Evolutionary conservation across 2,113 vertebrate genomes (phyloP).

Genomic region (Cephalopterus ornatus): DNA sequence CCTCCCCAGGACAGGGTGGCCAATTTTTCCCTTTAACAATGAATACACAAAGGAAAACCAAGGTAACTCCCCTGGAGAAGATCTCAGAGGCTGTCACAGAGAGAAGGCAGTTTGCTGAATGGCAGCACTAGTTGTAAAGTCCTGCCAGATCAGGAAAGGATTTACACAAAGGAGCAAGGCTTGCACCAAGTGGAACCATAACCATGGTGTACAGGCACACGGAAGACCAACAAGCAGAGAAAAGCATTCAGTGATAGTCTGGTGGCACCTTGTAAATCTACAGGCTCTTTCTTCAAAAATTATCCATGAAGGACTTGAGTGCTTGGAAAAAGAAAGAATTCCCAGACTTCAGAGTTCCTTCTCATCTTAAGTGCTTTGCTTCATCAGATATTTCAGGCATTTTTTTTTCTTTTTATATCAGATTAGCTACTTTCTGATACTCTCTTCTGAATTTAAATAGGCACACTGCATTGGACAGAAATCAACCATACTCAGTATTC

Average conservation of each 20-base stretch:
- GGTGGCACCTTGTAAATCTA: not conserved
- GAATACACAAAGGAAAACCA: not conserved
- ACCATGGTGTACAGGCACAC: rapidly evolving
- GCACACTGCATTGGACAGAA: not conserved
- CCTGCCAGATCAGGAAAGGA: not conserved
- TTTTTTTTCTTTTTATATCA: not conserved
- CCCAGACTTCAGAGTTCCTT: not conserved
- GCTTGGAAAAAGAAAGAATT: not conserved
- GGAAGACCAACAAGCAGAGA: not conserved
- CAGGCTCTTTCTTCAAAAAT: not conserved
- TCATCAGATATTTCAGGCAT: not conserved
- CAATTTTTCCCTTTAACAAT: not conserved
- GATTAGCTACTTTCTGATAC: slow-evolving; percentile 9
- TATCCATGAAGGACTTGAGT: not conserved
- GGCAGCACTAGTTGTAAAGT: not conserved
- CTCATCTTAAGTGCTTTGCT: not conserved
- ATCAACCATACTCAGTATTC: not conserved
- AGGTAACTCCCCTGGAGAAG: not conserved
- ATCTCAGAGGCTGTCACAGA: rapidly evolving
- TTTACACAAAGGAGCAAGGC: not conserved
- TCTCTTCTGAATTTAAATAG: not conserved
- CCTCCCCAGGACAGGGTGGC: not conserved
- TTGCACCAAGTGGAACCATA: not conserved
- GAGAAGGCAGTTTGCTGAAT: not conserved
- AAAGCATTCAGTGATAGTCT: not conserved